These are phyloP conservation scores for Hystrix cristata DNA, from an alignment of 2,113 vertebrate species.

Conservation along the genomic window DNA sequence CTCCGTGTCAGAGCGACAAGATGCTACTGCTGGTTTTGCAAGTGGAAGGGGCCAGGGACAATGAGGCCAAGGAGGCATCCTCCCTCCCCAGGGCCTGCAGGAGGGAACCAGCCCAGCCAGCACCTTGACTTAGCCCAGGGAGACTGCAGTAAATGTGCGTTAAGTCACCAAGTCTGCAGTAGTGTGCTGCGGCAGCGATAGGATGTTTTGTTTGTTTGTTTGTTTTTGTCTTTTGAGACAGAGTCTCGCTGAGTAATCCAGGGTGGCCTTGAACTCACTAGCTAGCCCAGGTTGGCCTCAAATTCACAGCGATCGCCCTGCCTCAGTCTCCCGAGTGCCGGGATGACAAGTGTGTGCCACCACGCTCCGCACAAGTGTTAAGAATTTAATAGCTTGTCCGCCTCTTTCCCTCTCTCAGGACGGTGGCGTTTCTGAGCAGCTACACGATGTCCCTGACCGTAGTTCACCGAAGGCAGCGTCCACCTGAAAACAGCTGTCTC, in stretches of 20 bases:
- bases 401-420: background rate
- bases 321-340: background rate
- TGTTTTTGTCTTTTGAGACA: background rate
- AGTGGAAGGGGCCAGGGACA: background rate
- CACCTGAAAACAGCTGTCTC: background rate
- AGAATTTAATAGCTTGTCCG: background rate
- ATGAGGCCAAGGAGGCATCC: too few relatives aligned
- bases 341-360: background rate
- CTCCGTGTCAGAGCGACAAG: too few relatives aligned
- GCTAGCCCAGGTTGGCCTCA: background rate
- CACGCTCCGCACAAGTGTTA: background rate
- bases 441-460: rapidly evolving
- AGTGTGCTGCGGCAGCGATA: background rate
- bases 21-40: background rate
- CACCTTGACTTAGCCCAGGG: background rate
- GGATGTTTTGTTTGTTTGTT: background rate
- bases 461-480: background rate
- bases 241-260: background rate
- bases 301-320: background rate
- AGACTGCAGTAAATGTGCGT: background rate
- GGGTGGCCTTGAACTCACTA: too few relatives aligned
- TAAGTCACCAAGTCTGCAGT: background rate
- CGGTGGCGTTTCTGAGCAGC: background rate
- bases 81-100: background rate
- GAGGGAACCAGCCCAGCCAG: background rate